Conservation (phyloP, 2,113 vertebrate genomes). For the Choloepus hoffmanni region DNA sequence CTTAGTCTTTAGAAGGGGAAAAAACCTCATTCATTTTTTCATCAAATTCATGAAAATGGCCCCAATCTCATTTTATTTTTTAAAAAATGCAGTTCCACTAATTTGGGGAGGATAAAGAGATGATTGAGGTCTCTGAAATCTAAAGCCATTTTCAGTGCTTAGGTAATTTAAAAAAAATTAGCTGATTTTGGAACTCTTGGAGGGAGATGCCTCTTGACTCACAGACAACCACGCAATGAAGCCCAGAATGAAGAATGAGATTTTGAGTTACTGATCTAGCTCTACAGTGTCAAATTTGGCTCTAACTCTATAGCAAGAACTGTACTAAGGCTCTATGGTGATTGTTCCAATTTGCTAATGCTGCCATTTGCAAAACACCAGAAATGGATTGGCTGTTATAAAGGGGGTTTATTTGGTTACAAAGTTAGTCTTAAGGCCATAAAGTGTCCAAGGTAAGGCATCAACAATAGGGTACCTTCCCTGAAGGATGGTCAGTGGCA, state of each 20-base stretch:
- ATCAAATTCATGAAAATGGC: neutral
- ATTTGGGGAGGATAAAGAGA: neutral
- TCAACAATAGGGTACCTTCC: too few relatives aligned
- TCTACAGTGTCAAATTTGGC: accelerated
- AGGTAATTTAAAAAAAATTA: neutral
- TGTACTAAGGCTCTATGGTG: neutral
- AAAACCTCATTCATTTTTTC: too few relatives aligned
- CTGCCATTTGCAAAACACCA: too few relatives aligned
- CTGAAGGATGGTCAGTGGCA: too few relatives aligned
- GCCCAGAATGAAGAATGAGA: neutral
- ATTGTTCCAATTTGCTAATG: too few relatives aligned
- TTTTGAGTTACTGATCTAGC: too few relatives aligned
- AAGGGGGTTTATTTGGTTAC: too few relatives aligned
- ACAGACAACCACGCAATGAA: too few relatives aligned
- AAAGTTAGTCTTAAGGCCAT: too few relatives aligned
- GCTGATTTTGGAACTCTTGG: neutral
- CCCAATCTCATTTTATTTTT: neutral
- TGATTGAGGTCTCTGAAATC: too few relatives aligned
- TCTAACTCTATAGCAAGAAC: neutral
- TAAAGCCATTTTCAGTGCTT: neutral
- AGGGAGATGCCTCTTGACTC: neutral
- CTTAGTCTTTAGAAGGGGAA: neutral
- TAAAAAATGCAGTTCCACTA: neutral
- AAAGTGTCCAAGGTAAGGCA: too few relatives aligned
- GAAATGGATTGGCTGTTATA: too few relatives aligned